Conservation (phyloP, 2,113 vertebrate species). For the Urocitellus parryii region DNA sequence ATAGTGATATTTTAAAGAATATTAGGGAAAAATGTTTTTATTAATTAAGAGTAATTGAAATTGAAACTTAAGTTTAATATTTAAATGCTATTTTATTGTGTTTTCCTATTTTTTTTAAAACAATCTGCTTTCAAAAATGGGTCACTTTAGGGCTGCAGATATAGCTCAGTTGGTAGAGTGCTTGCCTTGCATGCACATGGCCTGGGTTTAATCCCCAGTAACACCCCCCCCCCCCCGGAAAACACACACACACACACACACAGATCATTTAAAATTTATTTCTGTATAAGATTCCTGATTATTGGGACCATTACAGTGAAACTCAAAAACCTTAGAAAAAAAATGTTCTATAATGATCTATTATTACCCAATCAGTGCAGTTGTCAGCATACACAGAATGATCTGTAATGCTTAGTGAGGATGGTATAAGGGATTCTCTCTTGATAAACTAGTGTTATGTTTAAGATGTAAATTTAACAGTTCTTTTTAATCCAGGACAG, state of each 20-base stretch:
- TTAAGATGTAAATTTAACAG: neutral
- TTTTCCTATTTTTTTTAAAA: neutral
- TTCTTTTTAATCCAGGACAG: constrained; percentile 11
- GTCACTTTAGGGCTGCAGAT: neutral
- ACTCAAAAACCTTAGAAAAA: neutral
- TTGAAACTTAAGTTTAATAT: constrained; percentile 40
- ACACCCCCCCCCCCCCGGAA: too few relatives aligned
- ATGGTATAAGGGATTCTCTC: neutral
- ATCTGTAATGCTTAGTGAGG: neutral
- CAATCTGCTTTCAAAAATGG: constrained; percentile 36
- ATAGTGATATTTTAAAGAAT: constrained; percentile 37
- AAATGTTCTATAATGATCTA: neutral
- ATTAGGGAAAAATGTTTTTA: neutral
- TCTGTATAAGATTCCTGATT: constrained; percentile 10
- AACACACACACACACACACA: too few relatives aligned
- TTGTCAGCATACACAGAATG: neutral
- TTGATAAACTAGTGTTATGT: neutral
- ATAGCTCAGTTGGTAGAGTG: too few relatives aligned
- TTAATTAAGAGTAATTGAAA: constrained; percentile 1
- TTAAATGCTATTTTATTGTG: constrained; percentile 21
- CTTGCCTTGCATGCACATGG: too few relatives aligned
- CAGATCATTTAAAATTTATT: neutral
- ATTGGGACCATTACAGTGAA: neutral
- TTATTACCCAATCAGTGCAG: neutral
- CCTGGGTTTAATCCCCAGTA: too few relatives aligned